phyloP scores from a whole-genome alignment of 35 echinoderm and acorn worm genomes.

The Stichopus chloronotus region DNA sequence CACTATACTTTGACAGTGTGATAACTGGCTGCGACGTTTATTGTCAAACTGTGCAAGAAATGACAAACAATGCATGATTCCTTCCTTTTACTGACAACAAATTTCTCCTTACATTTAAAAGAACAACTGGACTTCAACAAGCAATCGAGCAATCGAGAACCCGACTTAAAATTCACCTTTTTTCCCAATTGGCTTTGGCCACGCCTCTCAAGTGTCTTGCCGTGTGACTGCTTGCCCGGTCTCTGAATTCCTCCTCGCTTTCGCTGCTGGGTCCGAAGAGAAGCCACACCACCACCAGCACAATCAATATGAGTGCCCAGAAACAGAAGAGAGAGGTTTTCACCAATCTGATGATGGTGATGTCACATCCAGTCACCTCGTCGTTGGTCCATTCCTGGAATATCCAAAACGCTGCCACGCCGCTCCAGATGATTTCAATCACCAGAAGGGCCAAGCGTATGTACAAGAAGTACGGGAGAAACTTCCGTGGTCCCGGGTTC shows the following conservation, averaged over 20 bases:
- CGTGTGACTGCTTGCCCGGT: background rate
- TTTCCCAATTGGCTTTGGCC: slow-evolving; percentile 61
- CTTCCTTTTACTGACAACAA: too few relatives aligned
- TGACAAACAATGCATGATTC: too few relatives aligned
- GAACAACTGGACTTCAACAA: too few relatives aligned
- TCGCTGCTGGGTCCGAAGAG: slow-evolving; percentile 70
- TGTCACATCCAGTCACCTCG: slow-evolving; percentile 59
- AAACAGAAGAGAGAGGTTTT: slow-evolving; percentile 74
- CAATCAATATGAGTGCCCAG: slow-evolving; percentile 75
- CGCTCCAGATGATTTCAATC: slow-evolving; percentile 79
- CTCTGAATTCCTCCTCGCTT: slow-evolving; percentile 45
- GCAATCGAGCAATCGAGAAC: too few relatives aligned
- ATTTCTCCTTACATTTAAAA: too few relatives aligned
- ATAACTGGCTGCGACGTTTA: too few relatives aligned
- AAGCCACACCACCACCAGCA: slow-evolving; percentile 63
- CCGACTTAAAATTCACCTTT: slow-evolving; percentile 29
- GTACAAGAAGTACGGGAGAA: slow-evolving; percentile 74
- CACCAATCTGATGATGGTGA: slow-evolving; percentile 67
- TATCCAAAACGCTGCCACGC: slow-evolving; percentile 59
- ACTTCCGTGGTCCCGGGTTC: slow-evolving; percentile 44
- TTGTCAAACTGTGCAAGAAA: too few relatives aligned
- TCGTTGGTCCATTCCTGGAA: slow-evolving; percentile 68
- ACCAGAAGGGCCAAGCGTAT: slow-evolving; percentile 73
- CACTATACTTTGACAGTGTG: too few relatives aligned
- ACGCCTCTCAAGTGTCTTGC: background rate